These are phyloP conservation scores for Falco novaeseelandiae DNA, from an alignment of 2,797 vertebrate species.

Conservation along the genomic window DNA sequence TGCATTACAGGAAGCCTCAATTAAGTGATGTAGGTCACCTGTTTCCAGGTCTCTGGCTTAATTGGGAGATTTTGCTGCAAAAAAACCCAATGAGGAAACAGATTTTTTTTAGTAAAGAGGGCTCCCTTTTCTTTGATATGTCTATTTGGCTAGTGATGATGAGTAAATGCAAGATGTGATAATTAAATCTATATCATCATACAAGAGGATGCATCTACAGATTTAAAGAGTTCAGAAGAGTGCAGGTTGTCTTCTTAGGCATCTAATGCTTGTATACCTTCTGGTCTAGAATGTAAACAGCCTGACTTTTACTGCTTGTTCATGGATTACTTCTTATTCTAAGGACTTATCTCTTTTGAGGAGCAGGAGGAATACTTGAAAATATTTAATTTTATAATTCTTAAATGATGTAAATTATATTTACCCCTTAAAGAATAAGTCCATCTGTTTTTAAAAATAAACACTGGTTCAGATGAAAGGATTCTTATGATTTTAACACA, in stretches of 20 bases:
- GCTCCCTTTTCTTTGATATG: background rate
- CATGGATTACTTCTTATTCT: too few species aligned
- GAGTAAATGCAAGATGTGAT: background rate
- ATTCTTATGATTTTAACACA: conserved; percentile 29
- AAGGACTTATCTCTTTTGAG: background rate
- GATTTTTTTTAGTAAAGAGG: background rate
- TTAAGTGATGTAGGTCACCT: background rate
- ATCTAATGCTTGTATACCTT: background rate
- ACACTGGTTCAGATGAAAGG: background rate
- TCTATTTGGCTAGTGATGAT: background rate
- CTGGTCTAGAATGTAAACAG: background rate
- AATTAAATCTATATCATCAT: background rate
- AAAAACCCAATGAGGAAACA: background rate
- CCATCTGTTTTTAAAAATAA: conserved; percentile 32
- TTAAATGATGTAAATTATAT: background rate
- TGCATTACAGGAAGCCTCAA: background rate
- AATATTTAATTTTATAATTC: background rate
- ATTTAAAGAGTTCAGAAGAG: background rate
- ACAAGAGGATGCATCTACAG: background rate
- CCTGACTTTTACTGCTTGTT: background rate
- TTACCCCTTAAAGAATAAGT: background rate
- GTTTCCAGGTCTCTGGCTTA: background rate
- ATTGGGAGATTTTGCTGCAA: background rate
- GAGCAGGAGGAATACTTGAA: background rate
- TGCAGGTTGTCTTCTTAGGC: background rate